Evolutionary conservation across 2,888 invertebrate species (phyloP).

Genomic region (Aradus depressus): DNA sequence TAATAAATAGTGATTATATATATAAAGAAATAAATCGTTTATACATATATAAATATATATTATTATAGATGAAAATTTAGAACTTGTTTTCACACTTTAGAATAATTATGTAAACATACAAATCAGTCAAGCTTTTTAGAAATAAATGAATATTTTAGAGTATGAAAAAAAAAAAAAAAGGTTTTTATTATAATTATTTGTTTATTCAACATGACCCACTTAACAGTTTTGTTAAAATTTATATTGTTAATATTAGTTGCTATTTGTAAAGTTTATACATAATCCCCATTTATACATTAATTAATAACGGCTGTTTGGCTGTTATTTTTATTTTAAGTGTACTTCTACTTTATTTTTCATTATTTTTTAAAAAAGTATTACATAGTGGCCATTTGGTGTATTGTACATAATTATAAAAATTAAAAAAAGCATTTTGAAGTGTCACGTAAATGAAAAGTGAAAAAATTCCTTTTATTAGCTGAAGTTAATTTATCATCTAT

Average conservation of each 20-base stretch:
- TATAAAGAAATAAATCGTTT: conserved; percentile 5
- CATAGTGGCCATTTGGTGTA: conserved; percentile 17
- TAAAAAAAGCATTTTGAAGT: too few species aligned
- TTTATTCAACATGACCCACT: conserved; percentile 9
- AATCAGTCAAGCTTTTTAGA: conserved; percentile 11
- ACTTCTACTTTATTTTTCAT: too few species aligned
- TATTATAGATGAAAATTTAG: too few species aligned
- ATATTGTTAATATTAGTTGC: conserved; percentile 10
- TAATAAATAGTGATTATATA: conserved; percentile 14
- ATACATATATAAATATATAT: too few species aligned
- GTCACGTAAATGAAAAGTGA: too few species aligned
- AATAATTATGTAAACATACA: conserved; percentile 14
- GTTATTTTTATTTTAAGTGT: too few species aligned
- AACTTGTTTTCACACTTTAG: conserved; percentile 18
- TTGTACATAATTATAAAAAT: conserved; percentile 17
- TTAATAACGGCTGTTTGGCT: neutral
- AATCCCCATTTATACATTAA: conserved; percentile 9
- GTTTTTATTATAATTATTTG: conserved; percentile 4
- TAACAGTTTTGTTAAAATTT: conserved; percentile 13
- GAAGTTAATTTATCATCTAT: too few species aligned
- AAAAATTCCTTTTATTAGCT: too few species aligned
- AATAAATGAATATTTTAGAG: conserved; percentile 1
- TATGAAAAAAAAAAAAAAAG: conserved; percentile 6
- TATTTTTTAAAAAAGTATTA: conserved; percentile 1
- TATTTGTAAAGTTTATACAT: conserved; percentile 7